Percentiles rank a stretch among this genome's conserved stretches.
phyloP scores from a whole-genome alignment of 1,140 invertebrate genomes.

The Bombus superbus region DNA sequence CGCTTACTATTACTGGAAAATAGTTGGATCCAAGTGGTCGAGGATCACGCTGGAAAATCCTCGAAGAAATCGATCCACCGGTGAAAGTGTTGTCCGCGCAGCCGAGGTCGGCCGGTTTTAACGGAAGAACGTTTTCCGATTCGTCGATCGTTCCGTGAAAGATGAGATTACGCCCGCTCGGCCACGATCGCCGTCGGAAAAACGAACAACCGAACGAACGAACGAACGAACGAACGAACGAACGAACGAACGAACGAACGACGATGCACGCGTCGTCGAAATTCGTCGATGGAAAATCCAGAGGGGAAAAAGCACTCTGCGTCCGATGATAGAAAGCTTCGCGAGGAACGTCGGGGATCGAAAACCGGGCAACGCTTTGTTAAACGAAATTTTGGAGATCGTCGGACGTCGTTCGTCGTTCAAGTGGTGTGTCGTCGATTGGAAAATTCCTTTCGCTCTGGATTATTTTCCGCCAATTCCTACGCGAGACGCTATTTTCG shows the following conservation, averaged over 20 bases:
- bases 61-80: constrained; percentile 14
- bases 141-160: neutral
- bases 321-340: neutral
- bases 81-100: constrained; percentile 23
- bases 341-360: neutral
- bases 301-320: neutral
- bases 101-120: neutral
- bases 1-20: constrained; percentile 67
- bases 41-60: constrained; percentile 11
- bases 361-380: neutral
- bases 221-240: neutral
- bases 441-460: neutral
- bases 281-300: neutral
- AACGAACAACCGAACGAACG: neutral
- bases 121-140: neutral
- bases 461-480: no score
- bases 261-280: neutral
- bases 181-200: constrained; percentile 19
- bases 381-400: neutral
- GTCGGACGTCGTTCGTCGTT: no score
- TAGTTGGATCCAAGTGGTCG: constrained; percentile 50
- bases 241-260: neutral
- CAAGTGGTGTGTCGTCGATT: neutral
- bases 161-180: neutral
- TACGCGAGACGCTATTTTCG: neutral